Base-by-base conservation (phyloP, 2,113 vertebrate genomes). In the Archocentrus centrarchus region DNA sequence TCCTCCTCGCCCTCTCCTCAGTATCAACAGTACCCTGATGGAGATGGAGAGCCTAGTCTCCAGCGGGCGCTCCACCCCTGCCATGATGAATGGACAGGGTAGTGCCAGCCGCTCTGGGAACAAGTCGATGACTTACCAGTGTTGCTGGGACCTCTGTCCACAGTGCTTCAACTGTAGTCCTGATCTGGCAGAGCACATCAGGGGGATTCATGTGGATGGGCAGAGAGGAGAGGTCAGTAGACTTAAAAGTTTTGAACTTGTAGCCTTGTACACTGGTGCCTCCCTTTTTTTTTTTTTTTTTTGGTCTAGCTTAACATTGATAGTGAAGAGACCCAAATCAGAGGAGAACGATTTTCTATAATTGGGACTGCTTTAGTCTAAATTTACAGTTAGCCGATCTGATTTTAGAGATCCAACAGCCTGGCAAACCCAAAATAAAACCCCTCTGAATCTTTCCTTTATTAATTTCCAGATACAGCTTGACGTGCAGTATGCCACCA, bases 11-110 rank as follows among this genome's bases (percentile, higher is more conserved):
- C 57, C 66, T 60, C 22, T 53, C n/a, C 14, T 62, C 92, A 99
- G 97, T 93, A 98, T 99, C 91, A 99, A 97, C 97, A 99, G 98
- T 86, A 99, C 98, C 86, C 96, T 99, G 92, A 98, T 98, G 97
- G 98, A 99, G 35, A 96, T 98, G 95, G 98, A 99, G 96, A 99
- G 98, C 96, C 97, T 97, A 14, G 97, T 97, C 82, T 99, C 98
- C 91, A 99, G 98, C 20, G 98, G 98, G 3, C 98, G 98, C 75
- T 99, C 98, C 88, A 99, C 98, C n/a, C 98, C 98, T 0, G 97
- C 98, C 3, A 98, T 99, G 98, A 98, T 99, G 97, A 98, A 97
- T 1, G 97, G 97, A 11, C 97, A 97, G 88, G 97, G 96, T 86
- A 96, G 96, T 66, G 85, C 96, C 24, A 78, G 95, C 77, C 95